Conservation (phyloP, 2,888 invertebrate species). For the Cremastobaeus sp. region DNA sequence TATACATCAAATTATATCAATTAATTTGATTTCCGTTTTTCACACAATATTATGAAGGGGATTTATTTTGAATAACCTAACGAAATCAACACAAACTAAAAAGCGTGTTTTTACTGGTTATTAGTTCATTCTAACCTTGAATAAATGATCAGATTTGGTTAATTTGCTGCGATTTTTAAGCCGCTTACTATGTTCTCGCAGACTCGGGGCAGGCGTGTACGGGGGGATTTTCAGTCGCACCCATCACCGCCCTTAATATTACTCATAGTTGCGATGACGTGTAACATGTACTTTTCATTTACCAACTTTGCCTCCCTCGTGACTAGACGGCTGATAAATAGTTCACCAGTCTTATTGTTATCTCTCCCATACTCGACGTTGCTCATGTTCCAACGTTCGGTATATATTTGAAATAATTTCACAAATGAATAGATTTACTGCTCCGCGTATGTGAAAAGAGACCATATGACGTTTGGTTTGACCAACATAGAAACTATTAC, state of each 20-base stretch:
- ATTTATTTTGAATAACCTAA: too few relatives aligned
- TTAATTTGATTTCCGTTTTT: too few relatives aligned
- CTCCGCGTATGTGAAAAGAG: neutral
- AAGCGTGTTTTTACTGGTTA: too few relatives aligned
- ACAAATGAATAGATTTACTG: slow-evolving; percentile 7
- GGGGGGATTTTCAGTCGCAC: slow-evolving; percentile 49
- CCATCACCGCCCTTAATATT: slow-evolving; percentile 54
- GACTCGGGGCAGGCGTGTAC: slow-evolving; percentile 17
- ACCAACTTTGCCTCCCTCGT: slow-evolving; percentile 57
- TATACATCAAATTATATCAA: too few relatives aligned
- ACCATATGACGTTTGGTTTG: too few relatives aligned
- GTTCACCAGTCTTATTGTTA: slow-evolving; percentile 53
- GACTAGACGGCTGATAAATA: slow-evolving; percentile 59
- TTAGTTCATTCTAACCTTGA: too few relatives aligned
- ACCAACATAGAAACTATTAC: too few relatives aligned
- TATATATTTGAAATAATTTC: slow-evolving; percentile 33
- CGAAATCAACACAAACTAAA: too few relatives aligned
- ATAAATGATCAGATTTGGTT: neutral
- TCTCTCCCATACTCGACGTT: slow-evolving; percentile 26
- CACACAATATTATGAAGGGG: too few relatives aligned
- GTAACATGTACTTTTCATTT: slow-evolving; percentile 62
- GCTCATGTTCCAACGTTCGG: slow-evolving; percentile 15
- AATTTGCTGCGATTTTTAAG: too few relatives aligned
- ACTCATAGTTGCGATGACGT: slow-evolving; percentile 61
- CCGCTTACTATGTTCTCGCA: neutral